phyloP scores from a whole-genome alignment of 2,113 vertebrate species.

The Orcinus orca region DNA sequence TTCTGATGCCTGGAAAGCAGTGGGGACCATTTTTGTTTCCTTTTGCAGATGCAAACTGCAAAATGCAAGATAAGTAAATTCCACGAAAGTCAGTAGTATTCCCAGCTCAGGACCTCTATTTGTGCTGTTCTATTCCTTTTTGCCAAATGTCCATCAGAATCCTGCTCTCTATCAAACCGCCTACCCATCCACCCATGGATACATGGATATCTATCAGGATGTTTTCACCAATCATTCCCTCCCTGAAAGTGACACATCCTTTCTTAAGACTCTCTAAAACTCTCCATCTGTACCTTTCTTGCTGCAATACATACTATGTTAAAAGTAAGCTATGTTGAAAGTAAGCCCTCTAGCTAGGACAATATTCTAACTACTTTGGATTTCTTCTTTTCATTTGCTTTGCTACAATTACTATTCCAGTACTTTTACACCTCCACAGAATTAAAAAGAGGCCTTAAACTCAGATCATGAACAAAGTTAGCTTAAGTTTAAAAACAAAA shows the following conservation, averaged over 20 bases:
- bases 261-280: not conserved
- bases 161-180: not conserved
- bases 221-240: not conserved
- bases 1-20: not conserved
- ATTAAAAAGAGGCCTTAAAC: not conserved
- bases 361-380: not conserved
- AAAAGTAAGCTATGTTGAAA: not conserved
- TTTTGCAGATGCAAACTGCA: not conserved
- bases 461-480: not conserved
- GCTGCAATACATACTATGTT: not conserved
- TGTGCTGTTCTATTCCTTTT: not conserved
- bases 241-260: not conserved
- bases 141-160: not conserved
- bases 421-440: not conserved
- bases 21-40: not conserved
- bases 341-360: not conserved
- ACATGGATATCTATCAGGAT: not conserved
- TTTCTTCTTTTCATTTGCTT: not conserved
- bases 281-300: not conserved
- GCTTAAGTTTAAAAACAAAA: not conserved
- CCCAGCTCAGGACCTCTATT: not conserved
- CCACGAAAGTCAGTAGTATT: not conserved
- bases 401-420: not conserved
- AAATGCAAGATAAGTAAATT: not conserved
- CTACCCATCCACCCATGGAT: too few species aligned